phyloP scores from a whole-genome alignment of 2,888 invertebrate genomes.

The Epistrophe grossulariae region DNA sequence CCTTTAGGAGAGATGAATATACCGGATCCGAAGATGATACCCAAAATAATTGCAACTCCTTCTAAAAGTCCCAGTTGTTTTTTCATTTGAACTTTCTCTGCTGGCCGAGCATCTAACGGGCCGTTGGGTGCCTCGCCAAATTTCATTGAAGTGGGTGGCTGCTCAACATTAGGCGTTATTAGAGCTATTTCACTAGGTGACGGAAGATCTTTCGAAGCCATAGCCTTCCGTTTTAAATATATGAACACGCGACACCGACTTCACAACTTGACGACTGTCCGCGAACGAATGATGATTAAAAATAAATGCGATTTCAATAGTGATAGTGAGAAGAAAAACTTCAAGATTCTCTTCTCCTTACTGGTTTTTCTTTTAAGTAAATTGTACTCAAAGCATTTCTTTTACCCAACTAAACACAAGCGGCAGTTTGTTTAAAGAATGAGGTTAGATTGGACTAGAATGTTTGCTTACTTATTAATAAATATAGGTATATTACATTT shows the following conservation, averaged over 20 bases:
- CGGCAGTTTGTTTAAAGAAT: background rate
- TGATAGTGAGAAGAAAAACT: background rate
- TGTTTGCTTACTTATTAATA: background rate
- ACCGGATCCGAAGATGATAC: slow-evolving; percentile 97
- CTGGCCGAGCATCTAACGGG: background rate
- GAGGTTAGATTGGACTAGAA: slow-evolving; percentile 18
- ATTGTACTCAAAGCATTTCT: slow-evolving; percentile 7
- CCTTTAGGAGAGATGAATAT: slow-evolving; percentile 98
- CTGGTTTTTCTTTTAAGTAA: background rate
- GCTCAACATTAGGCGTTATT: slow-evolving; percentile 81
- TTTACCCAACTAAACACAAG: background rate
- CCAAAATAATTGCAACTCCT: slow-evolving; percentile 96
- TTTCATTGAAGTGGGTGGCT: slow-evolving; percentile 73
- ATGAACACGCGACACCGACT: slow-evolving; percentile 9
- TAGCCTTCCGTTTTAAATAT: slow-evolving; percentile 48
- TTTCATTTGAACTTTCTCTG: slow-evolving; percentile 90
- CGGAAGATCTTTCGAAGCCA: slow-evolving; percentile 79
- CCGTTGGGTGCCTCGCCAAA: slow-evolving; percentile 35
- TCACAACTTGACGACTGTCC: background rate
- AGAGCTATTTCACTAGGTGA: slow-evolving; percentile 83
- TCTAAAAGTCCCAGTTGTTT: slow-evolving; percentile 95
- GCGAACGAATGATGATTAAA: slow-evolving; percentile 12
- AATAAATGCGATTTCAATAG: background rate
- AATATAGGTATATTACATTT: background rate
- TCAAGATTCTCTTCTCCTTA: background rate